phyloP scores from a whole-genome alignment of 2,888 invertebrate genomes.

The Sesamia inferens region DNA sequence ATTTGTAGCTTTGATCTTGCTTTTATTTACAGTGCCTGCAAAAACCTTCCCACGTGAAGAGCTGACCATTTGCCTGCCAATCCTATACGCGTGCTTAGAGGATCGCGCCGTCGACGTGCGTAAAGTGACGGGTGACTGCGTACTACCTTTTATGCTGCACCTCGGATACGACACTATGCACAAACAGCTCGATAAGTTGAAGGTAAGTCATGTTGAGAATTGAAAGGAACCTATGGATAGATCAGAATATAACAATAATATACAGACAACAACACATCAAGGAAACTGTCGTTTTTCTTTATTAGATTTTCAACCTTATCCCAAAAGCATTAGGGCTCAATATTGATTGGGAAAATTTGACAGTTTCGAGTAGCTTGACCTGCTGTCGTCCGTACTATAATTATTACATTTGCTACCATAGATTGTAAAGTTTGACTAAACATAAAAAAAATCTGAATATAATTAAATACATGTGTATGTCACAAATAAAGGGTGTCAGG shows the following conservation, averaged over 20 bases:
- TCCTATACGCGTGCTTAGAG: constrained; percentile 95
- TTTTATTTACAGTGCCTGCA: constrained; percentile 87
- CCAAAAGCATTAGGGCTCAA: too few relatives aligned
- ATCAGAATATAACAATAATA: not conserved
- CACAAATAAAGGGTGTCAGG: too few relatives aligned
- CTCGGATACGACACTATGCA: constrained; percentile 95
- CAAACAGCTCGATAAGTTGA: constrained; percentile 94
- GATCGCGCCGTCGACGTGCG: constrained; percentile 98
- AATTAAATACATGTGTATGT: too few relatives aligned
- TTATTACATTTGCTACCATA: not conserved
- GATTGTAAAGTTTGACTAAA: not conserved
- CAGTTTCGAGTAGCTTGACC: too few relatives aligned
- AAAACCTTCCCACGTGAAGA: constrained; percentile 96
- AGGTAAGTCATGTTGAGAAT: constrained; percentile 86
- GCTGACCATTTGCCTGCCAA: constrained; percentile 93
- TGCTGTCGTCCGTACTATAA: too few relatives aligned
- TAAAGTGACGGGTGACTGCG: constrained; percentile 96
- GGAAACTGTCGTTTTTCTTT: too few relatives aligned
- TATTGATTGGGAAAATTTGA: too few relatives aligned
- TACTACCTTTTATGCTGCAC: constrained; percentile 98
- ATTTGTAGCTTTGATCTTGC: not conserved
- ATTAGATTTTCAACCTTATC: too few relatives aligned
- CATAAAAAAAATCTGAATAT: too few relatives aligned
- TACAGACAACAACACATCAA: too few relatives aligned
- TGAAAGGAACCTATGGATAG: not conserved